A percentile compares a stretch with the other conserved stretches of the same genome.
These are phyloP conservation scores for Nannobrachium achirus DNA, from an alignment of 2,113 vertebrate species.

Conservation along the genomic window DNA sequence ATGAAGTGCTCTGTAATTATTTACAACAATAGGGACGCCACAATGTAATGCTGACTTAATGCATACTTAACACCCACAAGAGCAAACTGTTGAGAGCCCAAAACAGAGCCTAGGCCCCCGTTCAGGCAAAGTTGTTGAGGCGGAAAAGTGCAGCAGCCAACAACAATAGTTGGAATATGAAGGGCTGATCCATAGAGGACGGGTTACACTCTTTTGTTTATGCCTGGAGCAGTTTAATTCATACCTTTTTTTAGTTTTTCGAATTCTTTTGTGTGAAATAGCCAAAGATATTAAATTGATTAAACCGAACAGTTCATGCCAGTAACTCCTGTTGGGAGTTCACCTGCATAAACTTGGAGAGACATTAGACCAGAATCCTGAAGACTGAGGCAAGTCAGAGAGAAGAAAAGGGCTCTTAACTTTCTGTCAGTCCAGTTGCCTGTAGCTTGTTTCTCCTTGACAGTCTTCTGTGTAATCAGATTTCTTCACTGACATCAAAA, in stretches of 20 bases:
- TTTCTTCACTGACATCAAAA: too few species aligned
- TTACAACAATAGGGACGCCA: slow-evolving; percentile 35
- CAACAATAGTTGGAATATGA: slow-evolving; percentile 1
- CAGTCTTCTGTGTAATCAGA: slow-evolving; percentile 17
- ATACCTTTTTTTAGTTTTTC: background rate
- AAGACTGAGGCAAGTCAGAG: too few species aligned
- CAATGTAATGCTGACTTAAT: slow-evolving; percentile 31
- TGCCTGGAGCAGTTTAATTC: background rate
- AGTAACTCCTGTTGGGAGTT: too few species aligned
- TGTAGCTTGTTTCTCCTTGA: slow-evolving; percentile 42
- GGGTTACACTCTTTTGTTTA: background rate
- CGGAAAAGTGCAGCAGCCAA: slow-evolving; percentile 3
- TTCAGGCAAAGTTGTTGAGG: slow-evolving; percentile 27
- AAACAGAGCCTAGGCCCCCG: background rate
- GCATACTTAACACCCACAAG: slow-evolving; percentile 35
- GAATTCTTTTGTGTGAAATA: too few species aligned
- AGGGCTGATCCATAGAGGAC: background rate
- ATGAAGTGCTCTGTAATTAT: slow-evolving; percentile 47
- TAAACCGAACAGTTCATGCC: too few species aligned
- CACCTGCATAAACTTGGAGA: too few species aligned
- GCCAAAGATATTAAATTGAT: too few species aligned
- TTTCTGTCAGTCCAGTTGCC: background rate
- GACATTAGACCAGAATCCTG: too few species aligned
- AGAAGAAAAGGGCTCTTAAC: too few species aligned
- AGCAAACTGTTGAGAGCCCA: slow-evolving; percentile 5